Evolutionary conservation across 2,113 vertebrate species (phyloP), one percentile per base, ranked within the genome.

Genomic region (Oplegnathus fasciatus): DNA sequence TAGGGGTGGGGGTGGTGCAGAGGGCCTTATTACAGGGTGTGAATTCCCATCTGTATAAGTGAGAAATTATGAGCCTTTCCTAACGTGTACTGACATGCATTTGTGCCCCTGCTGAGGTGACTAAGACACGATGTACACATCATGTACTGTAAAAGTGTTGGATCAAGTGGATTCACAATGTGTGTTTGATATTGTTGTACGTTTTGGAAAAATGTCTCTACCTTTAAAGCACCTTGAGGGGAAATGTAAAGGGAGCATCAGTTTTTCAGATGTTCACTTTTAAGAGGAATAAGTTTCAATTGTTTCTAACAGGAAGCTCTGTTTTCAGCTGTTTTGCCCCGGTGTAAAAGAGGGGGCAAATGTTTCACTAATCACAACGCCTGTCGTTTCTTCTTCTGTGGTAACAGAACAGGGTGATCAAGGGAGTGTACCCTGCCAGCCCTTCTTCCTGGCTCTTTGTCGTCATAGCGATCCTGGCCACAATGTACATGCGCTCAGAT

Each of bases 401-500:
- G 7, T 77, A 57, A 83, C 95, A 98, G 97, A 97, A 98, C 66
- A 94, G 96, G 50, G 91, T 98, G 78, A 95, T 97, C 64, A 96
- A 95, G 1, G 97, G 97, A 0, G 96, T 97, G 66, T 97, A 96
- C 86, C 97, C 97, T 0, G 97, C 97, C 37, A 97, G 96, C 84
- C 96, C 96, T 0, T 96, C 97, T 66, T 98, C 97, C 69, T 98
- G 97, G 97, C 94, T 98, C 5, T 97, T 98, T 67, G 97, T 98
- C 50, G 96, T 96, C 82, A 95, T 97, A 60, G 96, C 97, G 0
- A 97, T 98, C 74, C 94, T 98, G 87, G 96, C 96, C 20, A 97
- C 96, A 74, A 96, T 97, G 91, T 97, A 97, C 89, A 96, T 96
- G 55, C 96, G 96, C 79, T 96, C 97, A 0, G 97, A 98, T 80